Evolutionary conservation across 1,140 invertebrate species (phyloP).

Genomic region (Hypothenemus hampei): DNA sequence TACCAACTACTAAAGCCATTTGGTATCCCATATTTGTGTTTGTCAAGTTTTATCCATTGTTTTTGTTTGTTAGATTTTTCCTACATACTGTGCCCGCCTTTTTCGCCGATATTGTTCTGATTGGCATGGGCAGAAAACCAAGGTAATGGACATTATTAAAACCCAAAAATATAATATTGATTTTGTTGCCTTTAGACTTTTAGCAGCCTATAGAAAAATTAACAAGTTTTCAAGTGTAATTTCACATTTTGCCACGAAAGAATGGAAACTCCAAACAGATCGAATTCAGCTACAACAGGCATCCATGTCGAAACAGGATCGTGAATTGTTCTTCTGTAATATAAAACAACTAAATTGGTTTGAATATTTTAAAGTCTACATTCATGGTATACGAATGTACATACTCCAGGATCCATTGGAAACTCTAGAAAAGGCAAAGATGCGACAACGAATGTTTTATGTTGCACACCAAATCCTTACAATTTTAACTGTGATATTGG

Average conservation of each 20-base stretch:
- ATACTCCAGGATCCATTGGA: constrained; percentile 66
- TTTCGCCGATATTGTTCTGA: constrained; percentile 51
- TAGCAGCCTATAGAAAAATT: constrained; percentile 69
- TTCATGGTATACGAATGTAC: constrained; percentile 60
- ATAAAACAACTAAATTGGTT: constrained; percentile 64
- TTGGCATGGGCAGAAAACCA: constrained; percentile 55
- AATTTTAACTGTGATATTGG: too few species aligned
- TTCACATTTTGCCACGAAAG: constrained; percentile 64
- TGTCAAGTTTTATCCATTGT: constrained; percentile 45
- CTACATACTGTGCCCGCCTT: constrained; percentile 58
- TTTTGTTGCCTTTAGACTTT: constrained; percentile 51
- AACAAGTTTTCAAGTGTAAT: constrained; percentile 66
- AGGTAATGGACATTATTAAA: constrained; percentile 47
- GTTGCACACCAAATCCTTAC: too few species aligned
- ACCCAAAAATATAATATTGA: neutral
- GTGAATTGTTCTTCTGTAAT: constrained; percentile 61
- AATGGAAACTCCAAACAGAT: constrained; percentile 66
- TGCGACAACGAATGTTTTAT: too few species aligned
- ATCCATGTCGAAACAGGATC: constrained; percentile 55
- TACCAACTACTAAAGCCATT: constrained; percentile 33
- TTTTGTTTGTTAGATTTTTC: constrained; percentile 48
- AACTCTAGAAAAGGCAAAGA: constrained; percentile 49
- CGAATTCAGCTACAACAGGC: constrained; percentile 57
- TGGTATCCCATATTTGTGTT: constrained; percentile 50
- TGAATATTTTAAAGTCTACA: constrained; percentile 60